Base-by-base conservation (phyloP, 1,140 invertebrate species). In the Magallana gigas region DNA sequence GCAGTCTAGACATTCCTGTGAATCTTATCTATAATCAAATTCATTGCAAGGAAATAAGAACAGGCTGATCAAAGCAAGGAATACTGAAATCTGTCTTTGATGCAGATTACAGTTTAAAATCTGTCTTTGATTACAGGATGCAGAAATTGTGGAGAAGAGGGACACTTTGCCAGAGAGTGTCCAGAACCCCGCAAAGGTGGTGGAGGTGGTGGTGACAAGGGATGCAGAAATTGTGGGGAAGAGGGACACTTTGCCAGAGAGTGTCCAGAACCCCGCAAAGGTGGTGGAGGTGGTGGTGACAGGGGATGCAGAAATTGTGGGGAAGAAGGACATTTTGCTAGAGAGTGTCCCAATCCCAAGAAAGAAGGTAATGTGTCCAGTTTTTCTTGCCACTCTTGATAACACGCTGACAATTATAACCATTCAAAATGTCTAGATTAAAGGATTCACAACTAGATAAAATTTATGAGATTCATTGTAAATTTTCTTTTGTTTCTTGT, bases 91-190 rank as follows among this genome's bases (percentile, higher is more conserved):
- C 12, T 80, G 48, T 58, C 56, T 86, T 57, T 36, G 23, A 29
- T 12, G 23, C 0, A 23, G 23, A 23, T 23, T 23, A 23, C 23
- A 23, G 23, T 23, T 23, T 18, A 3, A 3, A 80, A 18, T 16
- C 12, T 80, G 48, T 58, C 56, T 86, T 57, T 36, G 23, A 29
- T 76, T 76, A 7, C 23, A 57, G 57, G 58, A 7, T 92, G 91
- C 88, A 90, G 62, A 57, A 92, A 93, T 80, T 94, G 93, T 90
- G 91, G 91, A 9, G 91, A 94, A 83, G 91, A 92, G 9, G 93
- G 94, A 8, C 93, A 94, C 82, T 87, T 91, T 23, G 84, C 90
- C 2, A 85, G 91, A 68, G 91, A 92, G 62, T 92, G 91, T 88
- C 89, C 91, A 7, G 86, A 88, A 68, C 88, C 87, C 83, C 68